Evolutionary conservation across 2,113 vertebrate genomes (phyloP), one percentile per base, ranked within the genome.

Genomic region (Riparia riparia): DNA sequence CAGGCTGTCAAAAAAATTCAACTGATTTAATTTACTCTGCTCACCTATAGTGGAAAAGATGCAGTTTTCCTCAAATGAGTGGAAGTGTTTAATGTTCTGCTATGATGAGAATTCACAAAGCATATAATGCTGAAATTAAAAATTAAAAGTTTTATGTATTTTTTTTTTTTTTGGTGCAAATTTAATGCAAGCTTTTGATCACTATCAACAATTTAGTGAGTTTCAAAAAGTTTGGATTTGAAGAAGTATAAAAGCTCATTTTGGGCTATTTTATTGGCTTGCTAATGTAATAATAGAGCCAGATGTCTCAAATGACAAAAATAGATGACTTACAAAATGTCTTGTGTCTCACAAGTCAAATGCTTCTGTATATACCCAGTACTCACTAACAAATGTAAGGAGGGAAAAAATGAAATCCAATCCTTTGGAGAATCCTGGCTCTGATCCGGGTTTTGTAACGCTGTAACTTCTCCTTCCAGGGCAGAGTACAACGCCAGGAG

Each of bases 401-500:
- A 85, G 57, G 24, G 74, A 90, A n/a, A 69, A 78, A 91, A 90
- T 73, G 54, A 94, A 94, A 95, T 42, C 34, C 37, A 76, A 69
- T 66, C 31, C 56, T 86, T n/a, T 56, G 60, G 80, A 74, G 63
- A 76, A 85, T 68, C 78, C 63, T 95, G 88, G 72, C 88, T 41
- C 37, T 73, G 3, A 2, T 64, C 81, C 26, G 6, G 4, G 39
- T 92, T 90, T 54, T 94, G 61, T 83, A 93, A 89, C 74, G 49
- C 70, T 86, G 58, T 83, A 90, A 86, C 64, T 93, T 92, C 63
- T 95, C 82, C 82, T 91, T 21, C 31, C 70, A 89, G 89, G 82
- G 45, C 89, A 96, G 58, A 93, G 80, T 63, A 76, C 50, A 74
- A 24, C 0, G 0, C 17, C 28, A 44, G 68, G 49, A 72, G 90